Conservation (phyloP, 2,888 invertebrate species). For the Coelinius sp. region DNA sequence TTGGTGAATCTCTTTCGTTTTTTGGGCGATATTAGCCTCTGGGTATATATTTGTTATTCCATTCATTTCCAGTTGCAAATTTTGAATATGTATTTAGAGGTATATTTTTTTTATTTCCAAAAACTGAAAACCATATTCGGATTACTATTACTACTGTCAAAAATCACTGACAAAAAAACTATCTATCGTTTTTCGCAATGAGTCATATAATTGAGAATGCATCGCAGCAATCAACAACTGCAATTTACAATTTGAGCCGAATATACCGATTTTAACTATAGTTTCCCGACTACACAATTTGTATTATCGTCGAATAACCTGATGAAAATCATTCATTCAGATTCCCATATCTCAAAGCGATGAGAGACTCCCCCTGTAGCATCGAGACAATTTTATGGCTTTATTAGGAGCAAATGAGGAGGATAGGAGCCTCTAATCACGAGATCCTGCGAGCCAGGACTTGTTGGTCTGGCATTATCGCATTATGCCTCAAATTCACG, state of each 20-base stretch:
- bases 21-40: not conserved
- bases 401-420: constrained; percentile 68
- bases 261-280: no score
- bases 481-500: constrained; percentile 35
- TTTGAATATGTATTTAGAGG: no score
- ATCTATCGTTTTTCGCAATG: no score
- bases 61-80: not conserved
- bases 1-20: constrained; percentile 2
- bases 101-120: no score
- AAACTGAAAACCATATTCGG: no score
- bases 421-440: constrained; percentile 67
- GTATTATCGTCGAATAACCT: not conserved
- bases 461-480: constrained; percentile 63
- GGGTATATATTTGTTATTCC: not conserved
- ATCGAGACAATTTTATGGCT: constrained; percentile 58
- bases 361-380: constrained; percentile 6
- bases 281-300: no score
- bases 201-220: no score
- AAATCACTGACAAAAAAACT: no score
- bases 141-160: no score
- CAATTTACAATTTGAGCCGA: no score
- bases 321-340: not conserved
- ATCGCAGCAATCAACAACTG: no score
- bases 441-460: constrained; percentile 63
- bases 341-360: constrained; percentile 27